A percentile compares a stretch with the other conserved stretches of the same genome.
phyloP scores from a whole-genome alignment of 2,797 vertebrate species.

The Sebastes trivittatus region DNA sequence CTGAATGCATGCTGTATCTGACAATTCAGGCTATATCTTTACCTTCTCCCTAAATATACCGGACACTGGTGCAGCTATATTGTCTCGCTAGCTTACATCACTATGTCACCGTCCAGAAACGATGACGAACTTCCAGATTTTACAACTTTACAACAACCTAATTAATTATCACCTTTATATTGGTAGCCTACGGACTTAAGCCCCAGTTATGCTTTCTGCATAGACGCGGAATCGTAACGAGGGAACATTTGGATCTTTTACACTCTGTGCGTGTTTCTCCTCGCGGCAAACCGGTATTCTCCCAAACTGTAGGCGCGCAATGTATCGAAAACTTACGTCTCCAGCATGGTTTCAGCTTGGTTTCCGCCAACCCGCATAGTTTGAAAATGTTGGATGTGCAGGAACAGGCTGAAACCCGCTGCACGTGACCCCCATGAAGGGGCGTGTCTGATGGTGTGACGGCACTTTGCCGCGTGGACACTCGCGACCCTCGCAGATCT shows the following conservation, averaged over 20 bases:
- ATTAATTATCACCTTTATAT: background rate
- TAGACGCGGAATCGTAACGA: too few relatives aligned
- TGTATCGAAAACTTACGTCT: background rate
- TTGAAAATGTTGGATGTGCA: background rate
- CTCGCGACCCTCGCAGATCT: too few relatives aligned
- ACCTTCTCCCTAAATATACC: background rate
- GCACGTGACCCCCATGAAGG: background rate
- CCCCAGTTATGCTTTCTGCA: too few relatives aligned
- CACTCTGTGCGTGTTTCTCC: too few relatives aligned
- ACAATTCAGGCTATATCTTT: background rate
- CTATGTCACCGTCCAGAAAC: background rate
- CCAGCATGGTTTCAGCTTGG: background rate
- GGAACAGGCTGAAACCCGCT: background rate
- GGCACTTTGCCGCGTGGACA: background rate
- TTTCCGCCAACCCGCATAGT: too few relatives aligned
- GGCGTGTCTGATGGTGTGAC: background rate
- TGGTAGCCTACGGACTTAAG: background rate
- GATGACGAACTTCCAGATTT: background rate
- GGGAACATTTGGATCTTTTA: too few relatives aligned
- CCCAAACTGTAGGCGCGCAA: background rate
- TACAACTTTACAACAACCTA: background rate
- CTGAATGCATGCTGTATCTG: background rate
- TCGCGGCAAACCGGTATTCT: too few relatives aligned
- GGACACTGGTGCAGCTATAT: background rate
- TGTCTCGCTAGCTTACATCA: background rate